Conservation (phyloP, 2,888 invertebrate species). For the Notocelia uddmanniana region DNA sequence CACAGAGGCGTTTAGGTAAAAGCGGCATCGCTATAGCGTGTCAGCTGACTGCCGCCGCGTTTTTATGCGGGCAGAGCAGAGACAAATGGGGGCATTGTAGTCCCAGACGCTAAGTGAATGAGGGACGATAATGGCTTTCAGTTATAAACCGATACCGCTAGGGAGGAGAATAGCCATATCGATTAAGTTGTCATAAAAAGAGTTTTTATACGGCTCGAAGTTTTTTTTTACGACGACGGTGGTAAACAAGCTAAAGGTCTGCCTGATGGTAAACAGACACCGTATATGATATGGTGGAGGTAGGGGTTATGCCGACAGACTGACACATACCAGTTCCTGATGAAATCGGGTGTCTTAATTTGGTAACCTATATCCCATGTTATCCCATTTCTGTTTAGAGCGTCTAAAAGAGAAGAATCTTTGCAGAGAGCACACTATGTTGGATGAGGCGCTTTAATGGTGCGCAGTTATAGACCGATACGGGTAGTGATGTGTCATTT, state of each 20-base stretch:
- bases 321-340: no score
- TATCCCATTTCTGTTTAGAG: neutral
- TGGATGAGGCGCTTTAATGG: neutral
- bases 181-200: neutral
- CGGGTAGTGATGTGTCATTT: neutral
- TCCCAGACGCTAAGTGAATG: constrained; percentile 27
- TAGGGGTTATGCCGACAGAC: no score
- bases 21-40: neutral
- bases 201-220: no score
- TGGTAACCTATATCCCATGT: no score
- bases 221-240: no score
- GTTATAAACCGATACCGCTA: constrained; percentile 19
- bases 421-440: neutral
- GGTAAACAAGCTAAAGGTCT: no score
- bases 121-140: constrained; percentile 25
- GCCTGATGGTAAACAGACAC: no score
- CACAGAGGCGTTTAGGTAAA: neutral
- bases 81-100: constrained; percentile 18
- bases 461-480: neutral
- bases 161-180: constrained; percentile 2
- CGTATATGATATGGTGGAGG: no score
- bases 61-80: constrained; percentile 9
- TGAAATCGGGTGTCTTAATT: no score
- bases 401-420: neutral
- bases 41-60: neutral